Percentiles rank a stretch among this genome's conserved stretches.
Conservation (phyloP, 2,797 vertebrate genomes). For the Dendrocincla fuliginosa region DNA sequence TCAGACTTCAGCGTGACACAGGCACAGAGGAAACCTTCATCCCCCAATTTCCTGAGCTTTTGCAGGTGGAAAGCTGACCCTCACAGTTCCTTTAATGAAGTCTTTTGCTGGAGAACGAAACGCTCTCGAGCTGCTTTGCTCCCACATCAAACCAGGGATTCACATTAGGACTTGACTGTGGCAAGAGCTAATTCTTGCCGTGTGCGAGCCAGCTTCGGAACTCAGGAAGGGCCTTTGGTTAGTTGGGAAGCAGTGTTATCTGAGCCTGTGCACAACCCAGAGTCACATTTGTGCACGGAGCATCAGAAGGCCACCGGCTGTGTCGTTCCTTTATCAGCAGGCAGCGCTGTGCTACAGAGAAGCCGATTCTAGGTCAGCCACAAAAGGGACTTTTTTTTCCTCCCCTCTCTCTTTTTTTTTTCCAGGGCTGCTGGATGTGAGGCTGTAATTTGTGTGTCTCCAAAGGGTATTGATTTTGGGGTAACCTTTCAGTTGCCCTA, state of each 20-base stretch:
- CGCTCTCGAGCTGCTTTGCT: not conserved
- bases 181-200: not conserved
- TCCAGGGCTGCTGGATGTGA: not conserved
- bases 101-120: not conserved
- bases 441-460: not conserved
- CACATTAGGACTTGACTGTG: not conserved
- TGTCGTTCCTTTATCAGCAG: conserved; percentile 62
- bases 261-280: not conserved
- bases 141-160: not conserved
- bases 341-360: conserved; percentile 68
- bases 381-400: conserved; percentile 2
- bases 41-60: not conserved
- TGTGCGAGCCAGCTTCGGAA: not conserved
- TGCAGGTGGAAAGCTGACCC: not conserved
- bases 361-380: conserved; percentile 66
- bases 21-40: not conserved
- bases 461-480: conserved; percentile 4
- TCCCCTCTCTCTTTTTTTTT: not conserved
- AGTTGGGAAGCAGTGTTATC: not conserved
- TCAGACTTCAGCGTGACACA: not conserved
- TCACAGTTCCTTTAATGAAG: not conserved
- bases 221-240: not conserved
- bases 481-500: not conserved
- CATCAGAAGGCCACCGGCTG: conserved; percentile 47
- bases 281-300: not conserved